Evolutionary conservation across 2,113 vertebrate genomes (phyloP).

Genomic region (Podocnemis expansa): DNA sequence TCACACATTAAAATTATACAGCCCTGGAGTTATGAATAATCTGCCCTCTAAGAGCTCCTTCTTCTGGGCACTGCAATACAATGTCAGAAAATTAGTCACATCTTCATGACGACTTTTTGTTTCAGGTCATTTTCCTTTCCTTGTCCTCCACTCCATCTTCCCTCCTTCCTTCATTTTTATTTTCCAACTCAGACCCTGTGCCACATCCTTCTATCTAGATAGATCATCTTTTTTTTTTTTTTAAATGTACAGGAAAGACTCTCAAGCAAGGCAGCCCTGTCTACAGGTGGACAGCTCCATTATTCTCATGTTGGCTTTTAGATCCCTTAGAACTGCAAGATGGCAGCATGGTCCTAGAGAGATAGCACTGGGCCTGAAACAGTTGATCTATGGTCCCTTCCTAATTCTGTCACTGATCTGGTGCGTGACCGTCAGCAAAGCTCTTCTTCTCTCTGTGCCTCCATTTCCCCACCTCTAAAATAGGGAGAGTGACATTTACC

Average conservation of each 20-base stretch:
- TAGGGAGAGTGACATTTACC: neutral
- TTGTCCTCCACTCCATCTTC: neutral
- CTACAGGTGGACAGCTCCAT: neutral
- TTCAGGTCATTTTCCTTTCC: neutral
- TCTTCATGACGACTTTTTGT: neutral
- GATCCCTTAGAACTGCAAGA: neutral
- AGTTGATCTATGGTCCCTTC: neutral
- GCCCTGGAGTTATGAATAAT: neutral
- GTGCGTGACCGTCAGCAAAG: neutral
- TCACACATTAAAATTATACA: neutral
- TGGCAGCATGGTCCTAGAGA: neutral
- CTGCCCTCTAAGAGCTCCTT: neutral
- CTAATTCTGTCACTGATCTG: neutral
- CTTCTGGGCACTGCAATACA: neutral
- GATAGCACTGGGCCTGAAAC: neutral
- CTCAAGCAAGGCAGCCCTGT: neutral
- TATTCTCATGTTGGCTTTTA: neutral
- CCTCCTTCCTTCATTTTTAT: neutral
- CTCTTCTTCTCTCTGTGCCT: neutral
- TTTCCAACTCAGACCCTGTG: neutral
- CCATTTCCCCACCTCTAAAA: neutral
- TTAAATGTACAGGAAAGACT: neutral
- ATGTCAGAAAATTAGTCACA: neutral
- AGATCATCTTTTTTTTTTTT: neutral
- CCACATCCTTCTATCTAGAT: neutral